phyloP scores from a whole-genome alignment of 2,888 invertebrate species.

The Thecophora atra region DNA sequence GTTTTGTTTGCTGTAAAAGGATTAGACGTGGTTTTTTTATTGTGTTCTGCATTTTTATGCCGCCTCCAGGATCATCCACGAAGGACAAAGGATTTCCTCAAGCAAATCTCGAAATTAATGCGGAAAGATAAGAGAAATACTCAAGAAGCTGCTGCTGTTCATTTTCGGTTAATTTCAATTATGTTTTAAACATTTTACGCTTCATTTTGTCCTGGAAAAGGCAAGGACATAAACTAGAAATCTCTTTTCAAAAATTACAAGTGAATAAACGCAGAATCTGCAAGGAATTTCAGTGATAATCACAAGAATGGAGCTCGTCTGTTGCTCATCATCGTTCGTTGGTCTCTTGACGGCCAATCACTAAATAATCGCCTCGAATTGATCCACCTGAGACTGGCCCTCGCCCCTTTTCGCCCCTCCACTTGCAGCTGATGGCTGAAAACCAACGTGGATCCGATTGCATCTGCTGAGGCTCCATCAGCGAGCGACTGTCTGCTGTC shows the following conservation, averaged over 20 bases:
- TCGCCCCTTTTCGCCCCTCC: background rate
- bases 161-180: too few species aligned
- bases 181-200: too few species aligned
- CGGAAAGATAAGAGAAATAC: background rate
- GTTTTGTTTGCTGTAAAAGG: constrained; percentile 22
- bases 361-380: constrained; percentile 18
- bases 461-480: constrained; percentile 27
- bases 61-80: background rate
- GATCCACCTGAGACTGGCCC: too few species aligned
- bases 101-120: background rate
- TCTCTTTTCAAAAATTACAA: too few species aligned
- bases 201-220: too few species aligned
- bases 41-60: constrained; percentile 15
- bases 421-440: background rate
- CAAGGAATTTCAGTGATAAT: too few species aligned
- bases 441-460: constrained; percentile 31
- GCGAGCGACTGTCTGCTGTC: background rate
- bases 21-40: constrained; percentile 27
- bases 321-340: constrained; percentile 3
- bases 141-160: too few species aligned
- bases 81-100: background rate
- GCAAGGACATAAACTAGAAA: too few species aligned
- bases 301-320: too few species aligned
- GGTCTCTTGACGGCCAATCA: constrained; percentile 28
- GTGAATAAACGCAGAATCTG: too few species aligned